Evolutionary conservation across 2,888 invertebrate species (phyloP), one percentile per base, ranked within the genome.

Genomic region (Sthenelais limicola): DNA sequence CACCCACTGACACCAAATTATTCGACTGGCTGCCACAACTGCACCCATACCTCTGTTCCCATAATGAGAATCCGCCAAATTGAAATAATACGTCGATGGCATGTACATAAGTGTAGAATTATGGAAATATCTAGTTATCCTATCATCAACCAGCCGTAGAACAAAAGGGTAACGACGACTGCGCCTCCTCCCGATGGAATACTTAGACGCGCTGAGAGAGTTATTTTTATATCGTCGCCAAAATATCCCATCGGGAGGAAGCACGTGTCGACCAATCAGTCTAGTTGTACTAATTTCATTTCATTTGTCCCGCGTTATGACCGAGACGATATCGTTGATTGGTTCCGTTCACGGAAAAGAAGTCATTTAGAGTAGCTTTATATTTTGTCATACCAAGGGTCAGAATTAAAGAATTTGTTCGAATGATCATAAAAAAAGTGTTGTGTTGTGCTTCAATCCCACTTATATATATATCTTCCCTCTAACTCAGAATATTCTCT

Each of bases 361-460:
- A 66, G 35, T 66, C 66, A 66, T 66, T 30, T 66, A 66, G 38
- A 66, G 35, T 66, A 66, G 66, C 66, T 66, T 66, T 66, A 66
- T 66, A 66, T 66, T 66, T 66, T 66, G 66, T 66, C 66, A 66
- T 66, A 66, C 66, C 56, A 56, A 33, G 56, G 33, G 56, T 56
- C 56, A 21, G 30, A 56, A 56, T 56, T 56, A 56, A 56, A 56
- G 56, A 56, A 56, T 56, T 56, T 33, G 56, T 56, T 56, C 56
- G 56, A 56, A 56, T 56, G 56, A 56, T 56, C 56, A 56, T 56
- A 56, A 30, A 21, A 4, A 18, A 32, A 9, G 12, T 56, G 56
- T 56, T 54, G 30, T 56, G 56, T 56, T 56, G 9, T 43, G 12
- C 43, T 43, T 43, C 43, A 43, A 9, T 9, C 18, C n/a, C n/a